phyloP scores from a whole-genome alignment of 2,113 vertebrate species.

The Odontophorus gujanensis region DNA sequence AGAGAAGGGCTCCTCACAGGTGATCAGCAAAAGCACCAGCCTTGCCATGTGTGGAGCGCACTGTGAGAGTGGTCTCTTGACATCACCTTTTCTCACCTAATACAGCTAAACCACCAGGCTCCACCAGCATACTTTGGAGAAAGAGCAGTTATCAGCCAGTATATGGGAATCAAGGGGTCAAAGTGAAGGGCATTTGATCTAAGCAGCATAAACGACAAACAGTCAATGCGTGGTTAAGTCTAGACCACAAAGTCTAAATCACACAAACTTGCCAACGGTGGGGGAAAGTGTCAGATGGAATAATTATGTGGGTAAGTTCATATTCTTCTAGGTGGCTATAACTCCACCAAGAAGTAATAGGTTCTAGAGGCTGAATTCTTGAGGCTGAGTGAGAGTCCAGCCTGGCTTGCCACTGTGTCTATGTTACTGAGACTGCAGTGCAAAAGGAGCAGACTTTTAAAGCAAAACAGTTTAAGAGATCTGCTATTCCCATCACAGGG shows the following conservation, averaged over 20 bases:
- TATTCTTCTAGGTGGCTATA: neutral
- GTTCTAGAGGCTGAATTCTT: neutral
- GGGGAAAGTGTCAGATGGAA: neutral
- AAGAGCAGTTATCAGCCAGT: neutral
- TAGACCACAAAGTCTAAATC: neutral
- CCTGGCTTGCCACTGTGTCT: neutral
- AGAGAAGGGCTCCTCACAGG: neutral
- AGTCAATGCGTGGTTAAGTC: neutral
- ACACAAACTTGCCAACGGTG: neutral
- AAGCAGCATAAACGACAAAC: neutral
- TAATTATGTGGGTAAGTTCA: neutral
- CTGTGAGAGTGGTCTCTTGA: neutral
- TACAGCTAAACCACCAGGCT: neutral
- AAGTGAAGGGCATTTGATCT: neutral
- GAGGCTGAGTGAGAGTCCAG: neutral
- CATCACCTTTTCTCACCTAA: neutral
- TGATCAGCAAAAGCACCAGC: neutral
- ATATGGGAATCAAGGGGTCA: neutral
- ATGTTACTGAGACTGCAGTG: rapidly evolving
- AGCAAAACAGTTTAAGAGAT: rapidly evolving
- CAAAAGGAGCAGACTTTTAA: neutral
- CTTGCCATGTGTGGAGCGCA: rapidly evolving
- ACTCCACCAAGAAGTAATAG: neutral
- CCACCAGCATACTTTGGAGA: neutral
- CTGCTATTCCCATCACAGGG: neutral